Evolutionary conservation across 23 tunicate genomes (phyloP).

Genomic region (Styela clava): DNA sequence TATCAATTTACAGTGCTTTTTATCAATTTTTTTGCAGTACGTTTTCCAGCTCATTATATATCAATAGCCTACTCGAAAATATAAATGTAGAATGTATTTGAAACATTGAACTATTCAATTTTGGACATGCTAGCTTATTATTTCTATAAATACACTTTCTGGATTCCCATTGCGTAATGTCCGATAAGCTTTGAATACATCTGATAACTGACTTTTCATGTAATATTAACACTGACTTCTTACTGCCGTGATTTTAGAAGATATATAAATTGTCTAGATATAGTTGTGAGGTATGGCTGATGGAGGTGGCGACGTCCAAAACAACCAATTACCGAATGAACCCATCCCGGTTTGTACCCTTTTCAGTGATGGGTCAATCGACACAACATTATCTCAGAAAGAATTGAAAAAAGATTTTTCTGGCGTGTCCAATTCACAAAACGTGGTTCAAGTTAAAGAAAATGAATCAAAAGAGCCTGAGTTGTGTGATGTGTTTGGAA

Average conservation of each 20-base stretch:
- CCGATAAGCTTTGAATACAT: no score
- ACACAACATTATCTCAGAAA: neutral
- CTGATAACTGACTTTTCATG: neutral
- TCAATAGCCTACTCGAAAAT: no score
- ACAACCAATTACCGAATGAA: neutral
- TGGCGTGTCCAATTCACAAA: neutral
- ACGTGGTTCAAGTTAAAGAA: neutral
- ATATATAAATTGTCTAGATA: no score
- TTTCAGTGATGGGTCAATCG: constrained; percentile 32
- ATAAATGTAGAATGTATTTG: no score
- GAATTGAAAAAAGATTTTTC: neutral
- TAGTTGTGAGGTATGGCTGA: neutral
- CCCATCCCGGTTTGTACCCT: constrained; percentile 75
- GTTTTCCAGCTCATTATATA: no score
- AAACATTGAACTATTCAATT: no score
- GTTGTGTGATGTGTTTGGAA: constrained; percentile 19
- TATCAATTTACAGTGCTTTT: no score
- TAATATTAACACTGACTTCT: neutral
- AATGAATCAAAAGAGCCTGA: constrained; percentile 5
- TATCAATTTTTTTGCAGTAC: no score
- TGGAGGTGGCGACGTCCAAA: neutral
- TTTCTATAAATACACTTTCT: no score
- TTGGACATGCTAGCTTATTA: no score
- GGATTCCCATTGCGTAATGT: no score
- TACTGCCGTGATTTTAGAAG: no score